Conservation (phyloP, 2,797 vertebrate species). For the Galaxias olidus region DNA sequence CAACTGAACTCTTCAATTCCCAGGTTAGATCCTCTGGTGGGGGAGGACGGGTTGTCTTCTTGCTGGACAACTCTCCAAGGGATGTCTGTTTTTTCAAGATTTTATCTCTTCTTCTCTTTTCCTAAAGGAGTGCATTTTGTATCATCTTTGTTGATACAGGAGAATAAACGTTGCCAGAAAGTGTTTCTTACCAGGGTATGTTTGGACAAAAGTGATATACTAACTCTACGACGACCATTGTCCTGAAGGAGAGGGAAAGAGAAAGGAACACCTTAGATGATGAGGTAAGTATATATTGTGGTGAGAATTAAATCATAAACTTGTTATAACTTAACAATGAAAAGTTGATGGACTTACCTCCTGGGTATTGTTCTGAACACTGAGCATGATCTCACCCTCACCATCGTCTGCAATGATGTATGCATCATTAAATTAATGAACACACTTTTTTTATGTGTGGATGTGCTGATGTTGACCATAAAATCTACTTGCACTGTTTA, state of each 20-base stretch:
- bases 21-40: constrained; percentile 34
- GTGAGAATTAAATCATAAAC: too few relatives aligned
- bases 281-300: neutral
- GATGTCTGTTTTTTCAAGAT: constrained; percentile 34
- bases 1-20: constrained; percentile 38
- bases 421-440: too few relatives aligned
- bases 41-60: constrained; percentile 21
- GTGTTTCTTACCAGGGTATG: constrained; percentile 65
- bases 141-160: too few relatives aligned
- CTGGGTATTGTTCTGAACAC: too few relatives aligned
- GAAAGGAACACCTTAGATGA: too few relatives aligned
- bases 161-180: neutral
- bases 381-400: too few relatives aligned
- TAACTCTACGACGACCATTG: constrained; percentile 73
- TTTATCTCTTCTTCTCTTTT: constrained; percentile 47
- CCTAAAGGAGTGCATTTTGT: constrained; percentile 27
- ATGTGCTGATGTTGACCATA: too few relatives aligned
- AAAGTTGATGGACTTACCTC: too few relatives aligned
- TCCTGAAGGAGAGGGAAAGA: constrained; percentile 49
- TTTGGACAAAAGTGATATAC: constrained; percentile 75
- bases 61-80: constrained; percentile 18
- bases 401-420: too few relatives aligned
- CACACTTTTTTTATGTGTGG: too few relatives aligned
- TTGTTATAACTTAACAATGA: too few relatives aligned
- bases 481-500: too few relatives aligned